Base-by-base conservation (phyloP, 2,113 vertebrate genomes). In the Axis porcinus region DNA sequence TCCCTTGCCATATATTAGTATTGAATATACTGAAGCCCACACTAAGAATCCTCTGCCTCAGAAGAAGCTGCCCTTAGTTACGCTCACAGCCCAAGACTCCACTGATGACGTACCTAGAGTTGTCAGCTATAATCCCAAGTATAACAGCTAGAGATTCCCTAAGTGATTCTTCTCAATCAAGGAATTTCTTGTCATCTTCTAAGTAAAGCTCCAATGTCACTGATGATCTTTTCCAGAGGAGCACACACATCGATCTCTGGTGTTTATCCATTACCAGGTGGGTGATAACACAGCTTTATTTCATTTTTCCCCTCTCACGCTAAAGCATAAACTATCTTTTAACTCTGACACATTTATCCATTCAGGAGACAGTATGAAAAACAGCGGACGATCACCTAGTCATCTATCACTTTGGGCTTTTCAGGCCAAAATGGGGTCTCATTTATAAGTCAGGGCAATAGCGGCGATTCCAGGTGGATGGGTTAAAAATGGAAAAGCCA, bases 331-430 rank as follows among this genome's bases (percentile, higher is more conserved):
- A 96, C 94, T 96, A 70, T 96, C 84, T 97, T 96, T 98, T 97
- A 97, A 97, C 97, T 94, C 84, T 98, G 97, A 96, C 95, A 96
- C 21, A 8, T 94, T 96, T 97, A 97, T 97, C 87, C 74, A 97
- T 97, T 98, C 85, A 91, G 96, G 86, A 97, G 79, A 97, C 79
- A 95, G 86, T 94, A 87, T 94, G 86, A 97, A 94, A 96, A 97
- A 96, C 93, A 96, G 81, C 28, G 28, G 43, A 95, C 36, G 67
- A 87, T 96, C 78, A 91, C 50, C 67, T 57, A 55, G 62, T 78
- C 92, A 94, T 97, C 87, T 88, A 82, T 97, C 96, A 96, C 92
- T n/a, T 25, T 83, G 88, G 60, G 43, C 58, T 86, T 45, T 87
- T 67, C 55, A 52, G 86, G 58, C 33, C 95, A 96, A 97, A 95